These are phyloP conservation scores for Cepaea nemoralis DNA, from an alignment of 1,140 invertebrate genomes.

Conservation along the genomic window DNA sequence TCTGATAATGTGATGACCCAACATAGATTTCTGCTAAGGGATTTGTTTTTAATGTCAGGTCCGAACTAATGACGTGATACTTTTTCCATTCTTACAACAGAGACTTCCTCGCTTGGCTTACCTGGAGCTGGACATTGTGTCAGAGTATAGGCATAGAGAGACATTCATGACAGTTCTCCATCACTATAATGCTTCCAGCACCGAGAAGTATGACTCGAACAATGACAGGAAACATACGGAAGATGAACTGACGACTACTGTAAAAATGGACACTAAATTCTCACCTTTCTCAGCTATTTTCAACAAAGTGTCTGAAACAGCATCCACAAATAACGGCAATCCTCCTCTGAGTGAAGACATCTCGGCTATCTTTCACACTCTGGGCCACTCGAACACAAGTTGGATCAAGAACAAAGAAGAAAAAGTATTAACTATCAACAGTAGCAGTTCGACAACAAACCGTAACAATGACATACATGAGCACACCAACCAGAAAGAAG, in stretches of 20 bases:
- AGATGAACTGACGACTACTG: neutral
- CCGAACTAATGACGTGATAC: no score
- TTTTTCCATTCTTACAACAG: constrained; percentile 8
- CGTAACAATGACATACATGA: neutral
- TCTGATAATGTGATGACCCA: no score
- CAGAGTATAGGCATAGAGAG: constrained; percentile 4
- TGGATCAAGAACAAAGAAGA: neutral
- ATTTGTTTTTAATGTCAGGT: no score
- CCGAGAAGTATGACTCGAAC: neutral
- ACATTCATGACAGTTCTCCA: constrained; percentile 20
- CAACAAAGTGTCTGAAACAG: neutral
- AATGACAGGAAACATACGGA: neutral
- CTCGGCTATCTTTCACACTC: neutral
- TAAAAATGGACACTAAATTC: neutral
- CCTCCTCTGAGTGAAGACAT: neutral
- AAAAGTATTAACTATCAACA: neutral
- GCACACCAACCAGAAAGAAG: neutral
- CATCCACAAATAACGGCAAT: neutral
- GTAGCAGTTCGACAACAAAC: neutral
- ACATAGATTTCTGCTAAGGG: no score
- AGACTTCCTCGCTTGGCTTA: constrained; percentile 38
- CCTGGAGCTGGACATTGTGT: constrained; percentile 23
- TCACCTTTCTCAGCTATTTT: neutral
- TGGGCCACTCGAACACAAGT: neutral
- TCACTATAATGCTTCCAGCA: neutral